Base-by-base conservation (phyloP, 2,797 vertebrate species). In the Myotis vivesi region DNA sequence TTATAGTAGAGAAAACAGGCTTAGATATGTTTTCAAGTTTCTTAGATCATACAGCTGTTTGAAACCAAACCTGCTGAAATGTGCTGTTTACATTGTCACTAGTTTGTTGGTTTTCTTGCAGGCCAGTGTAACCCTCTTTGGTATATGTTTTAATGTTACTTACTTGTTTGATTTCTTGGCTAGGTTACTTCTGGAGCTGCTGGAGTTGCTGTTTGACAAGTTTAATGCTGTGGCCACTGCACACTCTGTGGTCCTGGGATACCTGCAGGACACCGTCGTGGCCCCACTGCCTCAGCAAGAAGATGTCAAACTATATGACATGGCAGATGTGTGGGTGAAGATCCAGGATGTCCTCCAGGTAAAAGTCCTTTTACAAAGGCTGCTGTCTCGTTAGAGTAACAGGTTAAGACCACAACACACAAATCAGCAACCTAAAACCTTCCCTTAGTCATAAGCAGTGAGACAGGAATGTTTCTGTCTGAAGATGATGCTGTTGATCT, bases 291-390 rank as follows among this genome's bases (percentile, higher is more conserved):
- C 98, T 76, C 98, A 98, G 75, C 97, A 98, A 0, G 98, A 98
- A 0, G 99, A 99, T 3, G 98, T 99, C 98, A 99, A 99, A 90
- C 98, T 99, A 25, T 99, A 99, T 0, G 99, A 99, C 97, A 99
- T 99, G 98, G 99, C 99, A 0, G 99, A 99, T 0, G 99, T 99
- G 92, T 99, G 99, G 96, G 99, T 99, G 97, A 99, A 99, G 98
- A 99, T 99, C 98, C 99, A 99, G 97, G 98, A 99, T 0, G 99
- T 99, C 87, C 98, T 99, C 91, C 99, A 99, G 99, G 99, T 99
- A 98, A 95, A 98, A 95, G 19, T 1, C 44, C 30, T 89, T 92
- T 77, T 66, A 4, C 33, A 30, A 1, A 81, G 84, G 20, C 9
- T 28, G 22, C 10, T 1, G 0, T 0, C 64, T 72, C 2, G 53